These are phyloP conservation scores for Habropoda laboriosa DNA, from an alignment of 1,140 invertebrate genomes.

Conservation along the genomic window DNA sequence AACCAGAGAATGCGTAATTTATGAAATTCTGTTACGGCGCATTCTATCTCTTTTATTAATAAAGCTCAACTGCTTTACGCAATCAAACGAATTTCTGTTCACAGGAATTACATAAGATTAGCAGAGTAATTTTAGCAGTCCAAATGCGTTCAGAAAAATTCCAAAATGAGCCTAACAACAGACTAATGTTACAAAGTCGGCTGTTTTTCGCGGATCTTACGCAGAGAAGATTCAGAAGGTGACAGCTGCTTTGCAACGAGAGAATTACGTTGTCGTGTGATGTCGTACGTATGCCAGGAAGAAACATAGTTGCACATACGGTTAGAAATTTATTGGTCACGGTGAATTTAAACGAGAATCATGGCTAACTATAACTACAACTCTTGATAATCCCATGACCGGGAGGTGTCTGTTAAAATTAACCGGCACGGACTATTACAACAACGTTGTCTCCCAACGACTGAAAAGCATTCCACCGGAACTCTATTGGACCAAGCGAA, in stretches of 20 bases:
- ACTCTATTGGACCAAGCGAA: background rate
- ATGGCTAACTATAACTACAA: background rate
- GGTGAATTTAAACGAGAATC: background rate
- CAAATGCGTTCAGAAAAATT: too few relatives aligned
- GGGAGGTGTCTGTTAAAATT: background rate
- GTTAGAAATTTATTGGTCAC: slow-evolving; percentile 13
- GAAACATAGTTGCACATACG: slow-evolving; percentile 9
- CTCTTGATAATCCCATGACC: background rate
- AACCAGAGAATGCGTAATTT: too few relatives aligned
- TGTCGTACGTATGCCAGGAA: slow-evolving; percentile 11
- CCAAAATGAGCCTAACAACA: background rate
- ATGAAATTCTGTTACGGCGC: too few relatives aligned
- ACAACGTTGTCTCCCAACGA: background rate
- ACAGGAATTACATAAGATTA: too few relatives aligned
- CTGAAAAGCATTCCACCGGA: background rate
- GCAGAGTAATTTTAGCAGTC: too few relatives aligned
- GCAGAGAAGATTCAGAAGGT: background rate
- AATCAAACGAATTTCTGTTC: too few relatives aligned
- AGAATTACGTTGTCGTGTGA: slow-evolving; percentile 1
- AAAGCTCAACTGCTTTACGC: too few relatives aligned
- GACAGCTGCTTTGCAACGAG: slow-evolving; percentile 6
- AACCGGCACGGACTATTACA: background rate
- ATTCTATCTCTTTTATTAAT: too few relatives aligned
- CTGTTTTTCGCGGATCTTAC: background rate
- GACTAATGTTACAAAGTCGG: background rate